These are phyloP conservation scores for Lathronympha strigana DNA, from an alignment of 2,888 invertebrate genomes.

Conservation along the genomic window DNA sequence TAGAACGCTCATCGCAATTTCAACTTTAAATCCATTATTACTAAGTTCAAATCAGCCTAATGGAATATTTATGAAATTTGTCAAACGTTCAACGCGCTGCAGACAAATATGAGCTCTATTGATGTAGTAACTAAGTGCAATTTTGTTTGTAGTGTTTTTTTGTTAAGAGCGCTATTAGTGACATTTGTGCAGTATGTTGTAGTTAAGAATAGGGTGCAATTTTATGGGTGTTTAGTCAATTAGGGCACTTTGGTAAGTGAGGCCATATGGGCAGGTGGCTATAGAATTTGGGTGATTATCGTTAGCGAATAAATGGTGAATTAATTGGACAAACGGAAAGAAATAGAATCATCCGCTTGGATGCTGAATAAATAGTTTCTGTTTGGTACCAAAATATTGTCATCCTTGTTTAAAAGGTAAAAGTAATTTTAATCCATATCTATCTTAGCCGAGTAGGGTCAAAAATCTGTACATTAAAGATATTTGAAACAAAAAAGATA, in stretches of 20 bases:
- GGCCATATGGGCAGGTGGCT: conserved; percentile 37
- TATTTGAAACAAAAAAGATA: no score
- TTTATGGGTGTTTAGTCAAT: conserved; percentile 41
- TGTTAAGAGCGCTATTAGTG: conserved; percentile 33
- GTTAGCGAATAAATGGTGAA: conserved; percentile 1
- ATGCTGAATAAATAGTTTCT: background rate
- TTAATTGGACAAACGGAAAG: background rate
- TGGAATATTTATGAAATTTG: background rate
- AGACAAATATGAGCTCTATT: conserved; percentile 1
- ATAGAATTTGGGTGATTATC: conserved; percentile 9
- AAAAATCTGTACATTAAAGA: no score
- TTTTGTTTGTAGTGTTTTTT: background rate
- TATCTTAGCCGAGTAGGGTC: no score
- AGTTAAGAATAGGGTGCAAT: conserved; percentile 33
- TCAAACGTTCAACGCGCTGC: background rate
- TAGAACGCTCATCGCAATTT: background rate
- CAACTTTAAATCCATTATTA: background rate
- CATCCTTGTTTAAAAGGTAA: no score
- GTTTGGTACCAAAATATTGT: background rate
- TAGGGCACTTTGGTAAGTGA: conserved; percentile 33
- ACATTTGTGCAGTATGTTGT: conserved; percentile 41
- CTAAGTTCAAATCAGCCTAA: conserved; percentile 11
- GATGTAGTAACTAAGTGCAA: background rate
- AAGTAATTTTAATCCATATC: no score
- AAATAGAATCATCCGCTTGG: background rate